Evolutionary conservation across 2,113 vertebrate species (phyloP).

Genomic region (Triplophysa rosa): DNA sequence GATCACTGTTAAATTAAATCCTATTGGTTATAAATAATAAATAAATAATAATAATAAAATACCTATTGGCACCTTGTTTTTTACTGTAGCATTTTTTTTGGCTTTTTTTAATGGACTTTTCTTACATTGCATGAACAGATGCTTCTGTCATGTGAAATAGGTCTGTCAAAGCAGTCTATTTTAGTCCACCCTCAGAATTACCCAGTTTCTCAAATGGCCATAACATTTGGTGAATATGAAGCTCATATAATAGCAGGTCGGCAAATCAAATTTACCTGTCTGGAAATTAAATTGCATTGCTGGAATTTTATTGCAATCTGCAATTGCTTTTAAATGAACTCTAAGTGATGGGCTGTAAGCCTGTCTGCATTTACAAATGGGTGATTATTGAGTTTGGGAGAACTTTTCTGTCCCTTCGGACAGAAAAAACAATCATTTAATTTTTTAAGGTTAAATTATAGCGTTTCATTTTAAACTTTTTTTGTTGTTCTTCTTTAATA

Average conservation of each 20-base stretch:
- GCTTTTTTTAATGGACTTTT: too few species aligned
- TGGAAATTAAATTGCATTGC: constrained; percentile 24
- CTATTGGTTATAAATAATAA: too few species aligned
- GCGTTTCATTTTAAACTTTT: too few species aligned
- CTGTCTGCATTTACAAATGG: background rate
- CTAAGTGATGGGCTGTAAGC: constrained; percentile 24
- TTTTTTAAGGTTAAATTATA: too few species aligned
- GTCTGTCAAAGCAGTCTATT: background rate
- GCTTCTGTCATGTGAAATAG: background rate
- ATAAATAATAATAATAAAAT: too few species aligned
- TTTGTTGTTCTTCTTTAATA: too few species aligned
- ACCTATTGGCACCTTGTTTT: too few species aligned
- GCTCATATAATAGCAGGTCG: constrained; percentile 2
- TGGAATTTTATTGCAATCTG: constrained; percentile 26
- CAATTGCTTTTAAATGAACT: constrained; percentile 42
- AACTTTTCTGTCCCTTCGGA: too few species aligned
- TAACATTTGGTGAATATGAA: constrained; percentile 27
- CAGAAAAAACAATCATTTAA: too few species aligned
- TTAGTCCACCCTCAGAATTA: background rate
- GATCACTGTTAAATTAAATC: background rate
- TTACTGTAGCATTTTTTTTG: too few species aligned
- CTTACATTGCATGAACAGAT: too few species aligned
- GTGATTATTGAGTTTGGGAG: too few species aligned
- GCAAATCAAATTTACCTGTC: constrained; percentile 12
- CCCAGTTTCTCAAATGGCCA: background rate